Base-by-base conservation (phyloP, 2,888 invertebrate species). In the Thymelicus sylvestris region DNA sequence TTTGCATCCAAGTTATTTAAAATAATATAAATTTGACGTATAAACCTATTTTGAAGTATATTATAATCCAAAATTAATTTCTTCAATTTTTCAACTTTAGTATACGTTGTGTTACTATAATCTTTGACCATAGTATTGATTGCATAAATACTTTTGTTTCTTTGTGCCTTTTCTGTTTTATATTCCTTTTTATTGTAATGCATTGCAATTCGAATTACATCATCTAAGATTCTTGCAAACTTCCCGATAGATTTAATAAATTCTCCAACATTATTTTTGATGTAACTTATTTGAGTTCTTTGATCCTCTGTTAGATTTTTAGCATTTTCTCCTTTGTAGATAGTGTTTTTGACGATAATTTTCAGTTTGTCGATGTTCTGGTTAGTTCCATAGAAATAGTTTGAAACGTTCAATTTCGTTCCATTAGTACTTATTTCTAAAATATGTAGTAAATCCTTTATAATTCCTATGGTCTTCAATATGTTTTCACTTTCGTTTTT, bases 181-280 rank as follows among this genome's bases (percentile, higher is more conserved):
- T 63, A 15, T 62, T 39, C 73, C 66, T 55, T 71, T 44, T 70
- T 73, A 59, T 76, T 76, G 62, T 80, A 75, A 73, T 79, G 76
- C 47, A 80, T 83, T 38, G 86, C 74, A 55, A 86, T 77, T n/a
- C 69, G 67, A 60, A 91, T 79, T 6, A 90, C 82, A 39, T 90
- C 84, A 62, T 87, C 85, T 0, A 92, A 74, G 67, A 85, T 77
- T n/a, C 75, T 75, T 0, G 86, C 83, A 77, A 92, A 90, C 52
- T 80, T 90, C 59, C 80, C 82, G n/a, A 91, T 79, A 0, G 88
- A 85, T 61, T 81, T 74, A 38, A 90, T 81, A 48, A 92, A 91
- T 15, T 79, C 73, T 64, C 86, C 76, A 24, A 84, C 85, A 68
- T 88, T 87, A 64, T 79, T 80, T 77, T 87, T 90, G 6, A 91